Conservation (phyloP, 2,797 vertebrate genomes). For the Fundulus diaphanus region DNA sequence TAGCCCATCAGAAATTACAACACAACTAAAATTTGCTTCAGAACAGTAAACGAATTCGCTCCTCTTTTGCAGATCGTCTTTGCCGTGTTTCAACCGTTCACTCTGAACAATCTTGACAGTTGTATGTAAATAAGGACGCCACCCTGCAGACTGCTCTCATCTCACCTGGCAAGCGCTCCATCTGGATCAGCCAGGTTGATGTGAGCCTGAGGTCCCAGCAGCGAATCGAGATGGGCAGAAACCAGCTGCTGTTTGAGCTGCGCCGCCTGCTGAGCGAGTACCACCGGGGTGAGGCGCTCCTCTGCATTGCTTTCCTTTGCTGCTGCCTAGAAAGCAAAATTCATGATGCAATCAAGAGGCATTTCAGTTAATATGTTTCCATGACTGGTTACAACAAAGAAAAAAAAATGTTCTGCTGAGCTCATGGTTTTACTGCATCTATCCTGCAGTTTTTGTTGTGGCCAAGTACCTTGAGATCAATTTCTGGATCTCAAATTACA, state of each 20-base stretch:
- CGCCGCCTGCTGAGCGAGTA: constrained; percentile 90
- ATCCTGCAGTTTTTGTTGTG: neutral
- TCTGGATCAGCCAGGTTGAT: constrained; percentile 93
- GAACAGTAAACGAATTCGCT: neutral
- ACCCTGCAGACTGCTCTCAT: constrained; percentile 7
- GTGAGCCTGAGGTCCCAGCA: constrained; percentile 89
- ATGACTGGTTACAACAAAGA: neutral
- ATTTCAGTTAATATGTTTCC: neutral
- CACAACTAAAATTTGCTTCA: neutral
- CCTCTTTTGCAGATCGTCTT: neutral
- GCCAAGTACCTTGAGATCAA: neutral
- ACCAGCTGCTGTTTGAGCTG: constrained; percentile 93
- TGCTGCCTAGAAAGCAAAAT: constrained; percentile 72
- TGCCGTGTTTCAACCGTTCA: constrained; percentile 11
- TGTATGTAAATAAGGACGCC: neutral
- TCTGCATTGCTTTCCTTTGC: constrained; percentile 88
- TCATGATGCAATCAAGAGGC: neutral
- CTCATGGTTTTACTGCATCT: neutral
- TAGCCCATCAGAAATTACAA: constrained; percentile 1
- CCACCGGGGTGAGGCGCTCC: constrained; percentile 91
- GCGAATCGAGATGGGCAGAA: constrained; percentile 88
- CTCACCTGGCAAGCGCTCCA: constrained; percentile 92
- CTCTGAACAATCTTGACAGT: neutral
- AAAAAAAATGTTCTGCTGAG: neutral
- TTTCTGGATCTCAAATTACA: neutral